Evolutionary conservation across 2,888 invertebrate species (phyloP), one percentile per base, ranked within the genome.

Genomic region (Synanthedon myopaeformis): DNA sequence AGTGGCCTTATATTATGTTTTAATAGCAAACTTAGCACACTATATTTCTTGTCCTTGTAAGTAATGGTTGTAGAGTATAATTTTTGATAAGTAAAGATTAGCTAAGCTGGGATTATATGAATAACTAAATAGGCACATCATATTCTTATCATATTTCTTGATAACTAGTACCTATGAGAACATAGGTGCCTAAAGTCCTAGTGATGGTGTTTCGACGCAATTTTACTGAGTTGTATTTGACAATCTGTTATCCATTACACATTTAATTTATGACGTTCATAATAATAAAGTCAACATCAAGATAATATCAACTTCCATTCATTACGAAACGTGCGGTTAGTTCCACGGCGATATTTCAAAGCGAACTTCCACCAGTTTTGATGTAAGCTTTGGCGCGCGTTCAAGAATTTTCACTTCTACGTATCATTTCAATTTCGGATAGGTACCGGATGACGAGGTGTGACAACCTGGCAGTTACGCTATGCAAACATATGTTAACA

Each of bases 301-400:
- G n/a, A 14, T 14, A 12, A 45, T 12, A n/a, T 12, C 45, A 45
- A 45, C 45, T 45, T 8, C 14, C 45, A 45, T 45, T 45, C 13
- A 45, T 45, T n/a, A 13, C 14, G 13, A 13, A 45, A 45, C n/a
- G 45, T 14, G 45, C 6, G 13, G 12, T 45, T 45, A 45, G 13
- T 45, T 45, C 45, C 45, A 13, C 13, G 14, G 14, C n/a, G 45
- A 45, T 45, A 45, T 45, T 45, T 45, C 45, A 45, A 45, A 45
- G n/a, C n/a, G 14, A 45, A 13, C n/a, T 45, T 45, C 12, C 14
- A 14, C n/a, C 48, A 51, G 55, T 54, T 57, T 54, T 58, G 59
- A 59, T 59, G 59, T 54, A 57, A 63, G 52, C 61, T 63, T 65
- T 74, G 71, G 73, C 72, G 70, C 56, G 56, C 49, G 54, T 56